Evolutionary conservation across 2,797 vertebrate species (phyloP), one percentile per base, ranked within the genome.

Genomic region (Enteromius mattozi): DNA sequence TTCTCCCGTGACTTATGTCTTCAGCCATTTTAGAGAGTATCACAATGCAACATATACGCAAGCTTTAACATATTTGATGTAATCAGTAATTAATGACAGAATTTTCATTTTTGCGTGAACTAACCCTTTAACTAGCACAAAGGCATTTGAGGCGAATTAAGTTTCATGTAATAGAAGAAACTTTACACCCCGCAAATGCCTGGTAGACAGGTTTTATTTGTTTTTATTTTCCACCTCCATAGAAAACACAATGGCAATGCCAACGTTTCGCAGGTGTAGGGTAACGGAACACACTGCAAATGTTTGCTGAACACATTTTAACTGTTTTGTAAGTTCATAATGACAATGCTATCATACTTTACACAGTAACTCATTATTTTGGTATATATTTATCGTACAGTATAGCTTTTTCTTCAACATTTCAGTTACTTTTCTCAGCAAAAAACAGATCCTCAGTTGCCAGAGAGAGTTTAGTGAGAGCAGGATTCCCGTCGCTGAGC

Each of bases 391-490:
- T n/a, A 56, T n/a, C 8, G 9, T 10, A 56, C 51, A 21, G 7
- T 54, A 21, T 21, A 54, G 56, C n/a, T 27, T 6, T 63, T 27
- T 63, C 59, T 14, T 30, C 24, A 30, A 6, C 0, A 14, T 61
- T 61, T 61, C n/a, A 27, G 10, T 12, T 59, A 59, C 21, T 59
- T 59, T 51, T 19, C 16, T 51, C 49, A 51, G 16, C 49, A 19
- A 51, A 51, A 51, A 19, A 35, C 35, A n/a, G 6, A 10, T 56
- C 54, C 13, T 74, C 7, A 19, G 45, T 16, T 63, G 54, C 37
- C 37, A 16, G 68, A 45, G 51, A 71, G 16, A 27, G 81, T 75
- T 83, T 51, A 68, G n/a, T 54, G 45, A 19, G 47, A 76, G 68
- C 49, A 77, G 37, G 63, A 78, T 77, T 83, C 74, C 21, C 6